A percentile compares a stretch with the other conserved stretches of the same genome.
These are phyloP conservation scores for Tamandua tetradactyla DNA, from an alignment of 2,797 vertebrate species.

Conservation along the genomic window DNA sequence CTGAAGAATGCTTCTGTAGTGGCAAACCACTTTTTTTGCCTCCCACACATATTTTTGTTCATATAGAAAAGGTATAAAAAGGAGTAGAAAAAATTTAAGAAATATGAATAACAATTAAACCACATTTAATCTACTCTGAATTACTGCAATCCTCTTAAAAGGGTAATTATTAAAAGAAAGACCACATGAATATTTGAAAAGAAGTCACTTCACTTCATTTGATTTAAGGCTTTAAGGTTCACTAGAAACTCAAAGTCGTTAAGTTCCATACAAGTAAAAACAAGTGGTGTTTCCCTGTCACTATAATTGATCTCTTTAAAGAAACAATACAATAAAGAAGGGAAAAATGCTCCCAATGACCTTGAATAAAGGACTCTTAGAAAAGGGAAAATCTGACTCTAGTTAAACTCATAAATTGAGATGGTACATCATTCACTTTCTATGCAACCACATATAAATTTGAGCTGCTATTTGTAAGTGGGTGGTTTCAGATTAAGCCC, in stretches of 20 bases:
- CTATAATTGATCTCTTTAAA: constrained; percentile 36
- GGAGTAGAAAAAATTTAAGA: constrained; percentile 23
- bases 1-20: not conserved
- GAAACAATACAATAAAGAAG: not conserved
- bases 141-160: not conserved
- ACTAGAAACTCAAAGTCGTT: constrained; percentile 13
- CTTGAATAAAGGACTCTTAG: constrained; percentile 61
- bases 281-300: constrained; percentile 61
- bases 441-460: constrained; percentile 73
- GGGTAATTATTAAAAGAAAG: not conserved
- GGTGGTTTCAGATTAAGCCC: constrained; percentile 75
- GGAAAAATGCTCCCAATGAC: constrained; percentile 46
- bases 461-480: constrained; percentile 69
- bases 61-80: not conserved
- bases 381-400: constrained; percentile 73
- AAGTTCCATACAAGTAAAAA: constrained; percentile 71
- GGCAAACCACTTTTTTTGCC: not conserved
- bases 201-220: constrained; percentile 20
- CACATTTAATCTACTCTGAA: constrained; percentile 10
- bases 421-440: constrained; percentile 78
- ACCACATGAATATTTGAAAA: not conserved
- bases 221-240: constrained; percentile 40
- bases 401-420: constrained; percentile 76
- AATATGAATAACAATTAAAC: not conserved
- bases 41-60: not conserved